Evolutionary conservation across 1,140 invertebrate species (phyloP), one percentile per base, ranked within the genome.

Genomic region (Globodera ellingtonae): DNA sequence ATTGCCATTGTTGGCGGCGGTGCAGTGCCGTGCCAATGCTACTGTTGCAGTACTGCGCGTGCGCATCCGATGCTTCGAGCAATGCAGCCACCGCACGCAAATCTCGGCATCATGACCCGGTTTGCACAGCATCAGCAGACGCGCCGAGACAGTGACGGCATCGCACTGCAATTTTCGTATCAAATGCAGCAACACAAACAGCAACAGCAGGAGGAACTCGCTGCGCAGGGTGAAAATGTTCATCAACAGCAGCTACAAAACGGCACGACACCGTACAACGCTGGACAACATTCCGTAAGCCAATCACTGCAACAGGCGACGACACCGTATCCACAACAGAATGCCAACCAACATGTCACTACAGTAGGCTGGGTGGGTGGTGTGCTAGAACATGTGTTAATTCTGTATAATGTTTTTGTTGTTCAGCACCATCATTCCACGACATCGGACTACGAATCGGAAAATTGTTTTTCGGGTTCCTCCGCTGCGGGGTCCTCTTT

Each of bases 401-500:
- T 52, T 3, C 10, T 52, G 7, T 52, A 52, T 52, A 52, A 9
- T 9, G 10, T 52, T 3, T 4, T 3, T 7, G 50, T 9, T 47
- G 4, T 35, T 35, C 67, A 70, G 44, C 93, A 95, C 67, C 93
- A 95, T 66, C 95, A 95, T 52, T 50, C 65, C 3, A 66, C 75
- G 7, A 47, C 65, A 3, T 86, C 84, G 18, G 84, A 84, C 50
- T 83, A 84, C 47, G 84, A 83, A 65, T 75, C 78, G 21, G 50
- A 81, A n/a, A 83, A 86, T 24, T 84, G 81, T 78, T 84, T 52
- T 13, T 85, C 75, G 10, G 69, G 75, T n/a, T 77, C 75, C 44
- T 77, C 75, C 3, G 75, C 75, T 15, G 62, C 59, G 15, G 75
- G 75, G 48, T 77, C 84, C 24, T 86, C 86, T 3, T 69, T 86